Evolutionary conservation across 2,888 invertebrate species (phyloP).

Genomic region (Gari tellinella): DNA sequence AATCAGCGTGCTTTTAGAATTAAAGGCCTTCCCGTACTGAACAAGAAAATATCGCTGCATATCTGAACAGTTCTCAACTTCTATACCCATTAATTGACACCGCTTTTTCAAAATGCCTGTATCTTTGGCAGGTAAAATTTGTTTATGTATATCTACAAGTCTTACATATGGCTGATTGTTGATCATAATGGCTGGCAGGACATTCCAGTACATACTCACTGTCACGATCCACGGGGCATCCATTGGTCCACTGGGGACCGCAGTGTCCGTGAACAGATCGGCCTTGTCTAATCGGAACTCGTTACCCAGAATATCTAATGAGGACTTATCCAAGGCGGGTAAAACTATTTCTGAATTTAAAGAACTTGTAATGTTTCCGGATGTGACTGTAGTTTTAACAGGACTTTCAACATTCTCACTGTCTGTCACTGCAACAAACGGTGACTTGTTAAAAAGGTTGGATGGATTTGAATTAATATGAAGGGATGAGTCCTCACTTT

Average conservation of each 20-base stretch:
- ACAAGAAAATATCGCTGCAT: conserved; percentile 84
- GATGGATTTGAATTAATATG: too few species aligned
- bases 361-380: conserved; percentile 7
- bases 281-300: conserved; percentile 61
- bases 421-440: too few species aligned
- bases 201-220: conserved; percentile 84
- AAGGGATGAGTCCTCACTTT: too few species aligned
- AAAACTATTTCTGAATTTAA: conserved; percentile 45
- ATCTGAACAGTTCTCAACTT: conserved; percentile 82
- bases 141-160: conserved; percentile 84
- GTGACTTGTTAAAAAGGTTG: too few species aligned
- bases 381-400: background rate
- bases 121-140: conserved; percentile 84
- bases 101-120: conserved; percentile 84
- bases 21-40: conserved; percentile 83
- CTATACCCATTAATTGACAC: conserved; percentile 81
- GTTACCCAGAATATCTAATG: conserved; percentile 64
- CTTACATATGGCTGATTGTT: conserved; percentile 80
- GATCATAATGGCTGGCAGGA: conserved; percentile 83
- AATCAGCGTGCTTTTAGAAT: conserved; percentile 83
- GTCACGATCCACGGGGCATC: conserved; percentile 80
- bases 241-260: conserved; percentile 27
- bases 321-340: conserved; percentile 56
- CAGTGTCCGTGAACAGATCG: conserved; percentile 64
- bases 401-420: background rate